Conservation (phyloP, 2,113 vertebrate genomes). For the Okapia johnstoni region DNA sequence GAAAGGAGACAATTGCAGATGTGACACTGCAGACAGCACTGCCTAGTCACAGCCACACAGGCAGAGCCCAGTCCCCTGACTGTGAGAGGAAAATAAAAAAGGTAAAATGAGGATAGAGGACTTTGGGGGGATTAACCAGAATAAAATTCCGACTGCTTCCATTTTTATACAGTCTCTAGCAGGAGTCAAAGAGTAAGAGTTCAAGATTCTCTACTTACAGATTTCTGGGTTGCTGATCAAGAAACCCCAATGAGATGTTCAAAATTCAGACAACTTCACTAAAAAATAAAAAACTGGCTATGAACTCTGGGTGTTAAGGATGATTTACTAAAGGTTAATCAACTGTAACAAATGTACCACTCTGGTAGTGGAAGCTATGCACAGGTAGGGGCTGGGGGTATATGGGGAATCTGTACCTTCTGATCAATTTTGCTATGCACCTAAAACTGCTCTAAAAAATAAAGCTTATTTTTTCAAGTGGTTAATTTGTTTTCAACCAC, state of each 20-base stretch:
- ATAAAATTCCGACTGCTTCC: not conserved
- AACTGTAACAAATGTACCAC: not conserved
- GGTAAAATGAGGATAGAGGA: not conserved
- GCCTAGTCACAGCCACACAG: not conserved
- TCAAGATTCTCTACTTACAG: not conserved
- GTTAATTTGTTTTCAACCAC: slow-evolving; percentile 18
- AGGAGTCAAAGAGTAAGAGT: not conserved
- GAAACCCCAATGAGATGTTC: not conserved
- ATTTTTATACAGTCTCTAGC: not conserved
- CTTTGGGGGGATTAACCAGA: not conserved
- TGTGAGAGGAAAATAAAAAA: not conserved
- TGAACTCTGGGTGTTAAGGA: not conserved
- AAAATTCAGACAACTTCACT: slow-evolving; percentile 22
- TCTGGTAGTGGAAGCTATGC: not conserved
- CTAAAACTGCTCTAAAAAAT: not conserved
- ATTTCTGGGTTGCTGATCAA: slow-evolving; percentile 17
- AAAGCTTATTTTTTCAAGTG: not conserved
- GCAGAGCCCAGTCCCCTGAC: not conserved
- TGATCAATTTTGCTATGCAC: not conserved
- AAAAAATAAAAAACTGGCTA: not conserved
- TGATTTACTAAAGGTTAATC: not conserved
- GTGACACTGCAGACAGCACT: not conserved
- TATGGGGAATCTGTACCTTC: not conserved
- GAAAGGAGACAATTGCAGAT: slow-evolving; percentile 31
- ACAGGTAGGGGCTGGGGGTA: not conserved